A percentile compares a stretch with the other conserved stretches of the same genome.
These are phyloP conservation scores for Ameiurus melas DNA, from an alignment of 2,113 vertebrate species.

Conservation along the genomic window DNA sequence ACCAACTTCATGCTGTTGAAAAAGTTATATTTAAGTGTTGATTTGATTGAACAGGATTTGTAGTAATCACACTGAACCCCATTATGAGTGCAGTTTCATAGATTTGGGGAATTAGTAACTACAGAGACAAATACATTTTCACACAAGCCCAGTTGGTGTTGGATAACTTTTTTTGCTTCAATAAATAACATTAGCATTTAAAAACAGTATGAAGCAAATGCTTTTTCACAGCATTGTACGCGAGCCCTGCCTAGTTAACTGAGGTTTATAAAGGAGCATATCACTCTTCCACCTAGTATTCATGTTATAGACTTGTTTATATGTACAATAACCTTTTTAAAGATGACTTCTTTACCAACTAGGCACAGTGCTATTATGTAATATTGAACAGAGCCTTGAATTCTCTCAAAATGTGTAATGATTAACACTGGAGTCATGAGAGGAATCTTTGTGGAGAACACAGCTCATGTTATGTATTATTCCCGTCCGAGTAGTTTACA, in stretches of 20 bases:
- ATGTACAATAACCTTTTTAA: background rate
- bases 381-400: background rate
- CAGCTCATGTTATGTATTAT: background rate
- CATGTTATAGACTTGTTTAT: background rate
- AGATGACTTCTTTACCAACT: background rate
- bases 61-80: too few species aligned
- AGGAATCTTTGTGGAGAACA: background rate
- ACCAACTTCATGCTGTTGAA: too few species aligned
- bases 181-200: too few species aligned
- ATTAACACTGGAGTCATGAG: background rate
- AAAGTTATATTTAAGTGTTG: too few species aligned
- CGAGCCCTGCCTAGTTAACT: background rate
- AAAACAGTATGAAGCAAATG: too few species aligned
- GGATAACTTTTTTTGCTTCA: too few species aligned
- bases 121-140: too few species aligned
- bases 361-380: background rate
- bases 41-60: too few species aligned
- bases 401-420: background rate
- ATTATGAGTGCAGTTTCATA: too few species aligned
- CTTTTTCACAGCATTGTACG: too few species aligned
- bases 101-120: too few species aligned
- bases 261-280: background rate
- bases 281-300: background rate
- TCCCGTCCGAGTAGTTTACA: background rate
- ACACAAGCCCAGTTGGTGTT: too few species aligned